Base-by-base conservation (phyloP, 2,113 vertebrate genomes). In the Oncorhynchus gorbuscha region DNA sequence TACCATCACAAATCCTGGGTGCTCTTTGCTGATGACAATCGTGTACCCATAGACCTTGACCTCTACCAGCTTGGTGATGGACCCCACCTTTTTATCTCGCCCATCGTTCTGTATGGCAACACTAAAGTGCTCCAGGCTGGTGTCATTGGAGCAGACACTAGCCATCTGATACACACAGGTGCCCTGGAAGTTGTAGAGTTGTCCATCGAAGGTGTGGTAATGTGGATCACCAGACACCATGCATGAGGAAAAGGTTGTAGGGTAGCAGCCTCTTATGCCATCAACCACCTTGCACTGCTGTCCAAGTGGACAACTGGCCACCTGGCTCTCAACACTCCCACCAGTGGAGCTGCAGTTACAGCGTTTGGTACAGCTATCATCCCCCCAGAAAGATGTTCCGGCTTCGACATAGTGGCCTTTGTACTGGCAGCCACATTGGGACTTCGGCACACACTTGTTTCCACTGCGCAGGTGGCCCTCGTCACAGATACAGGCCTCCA, bases 121-220 rank as follows among this genome's bases (percentile, higher is more conserved):
- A 1, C 91, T 88, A 85, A 96, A 96, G 4, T 85, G 80, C 0
- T 80, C 82, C 30, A 94, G 85, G 0, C 1, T 18, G 1, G 59
- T 81, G 1, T 0, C 70, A 0, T 67, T 55, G 0, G 83, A 1
- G 64, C 93, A 94, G 26, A 94, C 75, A 0, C 79, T 87, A 0
- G 80, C 81, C 5, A 96, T 69, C 74, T 91, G 81, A 76, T 95
- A 96, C 3, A 90, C 3, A 24, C 95, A 94, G 0, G 89, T 85
- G 0, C 95, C 95, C 35, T 93, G 94, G 86, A 95, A 95, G 82
- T 91, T 73, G 55, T 92, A 94, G 7, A 0, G 70, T 4, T 55
- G 14, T 0, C 93, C 92, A 0, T 95, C 94, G 6, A 94, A 94
- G 30, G 79, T 92, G 69, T 81, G 1, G 1, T 93, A 94, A 68